Base-by-base conservation (phyloP, 2,113 vertebrate genomes). In the Dolichallabes microphthalmus region DNA sequence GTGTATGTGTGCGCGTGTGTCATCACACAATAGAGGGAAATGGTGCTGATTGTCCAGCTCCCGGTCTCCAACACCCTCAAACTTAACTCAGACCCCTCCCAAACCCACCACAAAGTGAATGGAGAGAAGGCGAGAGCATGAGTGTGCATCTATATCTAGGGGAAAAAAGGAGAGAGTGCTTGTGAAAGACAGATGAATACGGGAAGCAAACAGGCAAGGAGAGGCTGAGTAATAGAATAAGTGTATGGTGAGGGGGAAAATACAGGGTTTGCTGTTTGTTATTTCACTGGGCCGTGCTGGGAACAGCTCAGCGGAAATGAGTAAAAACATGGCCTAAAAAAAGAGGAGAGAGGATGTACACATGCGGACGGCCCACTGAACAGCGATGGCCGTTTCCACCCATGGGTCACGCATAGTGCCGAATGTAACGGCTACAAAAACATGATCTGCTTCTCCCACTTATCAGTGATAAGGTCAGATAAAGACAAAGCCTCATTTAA, bases 271-370 rank as follows among this genome's bases (percentile, higher is more conserved):
- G 35, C 57, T 84, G 87, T 87, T 90, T 87, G 86, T 87, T 90
- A 85, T 89, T 89, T 86, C 68, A 83, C 79, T 81, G 84, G 87
- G 88, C 74, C 85, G 88, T 82, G 78, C 87, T 88, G 87, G 87
- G 88, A 90, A 90, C 77, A 45, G 86, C 83, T 87, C 63, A 39
- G 85, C 85, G 86, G 87, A 87, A 88, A 87, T 39, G n/a, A 83
- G 83, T 75, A 52, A 88, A 87, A 89, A 86, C 66, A 88, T 80
- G 82, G 55, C 71, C 80, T 86, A 82, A 80, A 78, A 89, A 60
- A 86, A 77, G 68, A 79, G 79, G 66, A 87, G 79, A 88, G 86
- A 87, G 83, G 91, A 90, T 85, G 83, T 80, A 87, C 82, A 86
- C 83, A 88, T 86, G 76, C 73, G 66, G 80, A 75, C 81, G 60